A percentile compares a stretch with the other conserved stretches of the same genome.
Conservation (phyloP, 2,113 vertebrate genomes). For the Scortum barcoo region DNA sequence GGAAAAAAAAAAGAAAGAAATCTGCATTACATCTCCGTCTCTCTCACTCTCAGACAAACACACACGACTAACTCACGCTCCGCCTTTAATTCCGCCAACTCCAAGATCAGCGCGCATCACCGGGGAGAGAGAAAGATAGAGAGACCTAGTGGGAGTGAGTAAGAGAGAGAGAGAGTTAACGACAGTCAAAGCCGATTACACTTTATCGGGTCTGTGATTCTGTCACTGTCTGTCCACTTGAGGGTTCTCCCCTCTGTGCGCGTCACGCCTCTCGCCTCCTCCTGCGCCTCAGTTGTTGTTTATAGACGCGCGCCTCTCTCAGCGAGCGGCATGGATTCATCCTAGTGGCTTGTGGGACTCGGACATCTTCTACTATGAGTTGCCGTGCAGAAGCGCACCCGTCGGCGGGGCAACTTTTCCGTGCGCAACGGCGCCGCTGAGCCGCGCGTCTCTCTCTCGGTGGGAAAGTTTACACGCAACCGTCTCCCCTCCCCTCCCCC, state of each 20-base stretch:
- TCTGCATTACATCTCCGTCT: background rate
- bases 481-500: too few species aligned
- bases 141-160: constrained; percentile 59
- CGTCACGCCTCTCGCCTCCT: background rate
- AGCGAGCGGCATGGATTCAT: constrained; percentile 60
- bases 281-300: background rate
- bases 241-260: constrained; percentile 41
- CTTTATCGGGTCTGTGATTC: constrained; percentile 85
- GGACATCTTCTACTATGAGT: constrained; percentile 63
- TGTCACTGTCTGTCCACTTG: constrained; percentile 62
- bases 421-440: constrained; percentile 66
- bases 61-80: constrained; percentile 55
- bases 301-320: background rate
- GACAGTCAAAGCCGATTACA: constrained; percentile 89
- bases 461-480: constrained; percentile 62
- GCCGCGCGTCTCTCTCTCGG: constrained; percentile 36
- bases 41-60: background rate
- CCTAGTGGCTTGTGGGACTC: constrained; percentile 43
- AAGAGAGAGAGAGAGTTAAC: constrained; percentile 74
- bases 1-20: constrained; percentile 21
- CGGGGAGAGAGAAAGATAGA: constrained; percentile 36
- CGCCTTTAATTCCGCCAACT: constrained; percentile 77
- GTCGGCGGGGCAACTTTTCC: constrained; percentile 78
- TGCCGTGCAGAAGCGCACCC: constrained; percentile 55
- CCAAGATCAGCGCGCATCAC: constrained; percentile 67